A percentile compares a stretch with the other conserved stretches of the same genome.
Conservation (phyloP, 1,140 invertebrate species). For the Berghia stephanieae region DNA sequence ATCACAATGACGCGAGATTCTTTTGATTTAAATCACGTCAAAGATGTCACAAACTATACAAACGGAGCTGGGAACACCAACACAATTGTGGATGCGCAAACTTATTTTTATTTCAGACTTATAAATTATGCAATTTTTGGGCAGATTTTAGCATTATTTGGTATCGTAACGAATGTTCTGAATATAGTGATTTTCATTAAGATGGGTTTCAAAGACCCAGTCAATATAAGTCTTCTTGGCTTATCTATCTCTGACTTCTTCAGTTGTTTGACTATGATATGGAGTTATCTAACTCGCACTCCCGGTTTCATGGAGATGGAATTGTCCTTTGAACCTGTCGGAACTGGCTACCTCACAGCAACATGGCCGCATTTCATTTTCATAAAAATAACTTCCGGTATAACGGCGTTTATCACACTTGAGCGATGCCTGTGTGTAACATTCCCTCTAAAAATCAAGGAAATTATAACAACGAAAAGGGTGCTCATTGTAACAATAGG, state of each 20-base stretch:
- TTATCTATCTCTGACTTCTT: not conserved
- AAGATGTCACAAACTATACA: too few relatives aligned
- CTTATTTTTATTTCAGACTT: too few relatives aligned
- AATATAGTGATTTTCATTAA: slow-evolving; percentile 20
- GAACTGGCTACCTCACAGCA: not conserved
- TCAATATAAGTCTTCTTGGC: slow-evolving; percentile 19
- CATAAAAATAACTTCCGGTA: not conserved
- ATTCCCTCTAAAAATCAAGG: slow-evolving; percentile 3
- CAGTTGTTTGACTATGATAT: not conserved
- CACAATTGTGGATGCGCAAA: too few relatives aligned
- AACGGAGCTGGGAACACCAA: too few relatives aligned
- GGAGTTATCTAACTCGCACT: not conserved
- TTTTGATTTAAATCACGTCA: too few relatives aligned
- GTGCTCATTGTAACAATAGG: not conserved
- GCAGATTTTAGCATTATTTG: too few relatives aligned
- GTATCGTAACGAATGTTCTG: not conserved
- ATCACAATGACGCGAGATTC: too few relatives aligned
- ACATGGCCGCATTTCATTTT: slow-evolving; percentile 7
- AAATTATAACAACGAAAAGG: not conserved
- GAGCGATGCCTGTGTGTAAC: slow-evolving; percentile 18
- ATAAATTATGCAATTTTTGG: too few relatives aligned
- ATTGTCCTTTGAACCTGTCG: not conserved
- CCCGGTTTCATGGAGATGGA: not conserved
- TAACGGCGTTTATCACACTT: slow-evolving; percentile 4
- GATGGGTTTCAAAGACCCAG: not conserved